Evolutionary conservation across 2,797 vertebrate genomes (phyloP).

Genomic region (Sphenodon punctatus): DNA sequence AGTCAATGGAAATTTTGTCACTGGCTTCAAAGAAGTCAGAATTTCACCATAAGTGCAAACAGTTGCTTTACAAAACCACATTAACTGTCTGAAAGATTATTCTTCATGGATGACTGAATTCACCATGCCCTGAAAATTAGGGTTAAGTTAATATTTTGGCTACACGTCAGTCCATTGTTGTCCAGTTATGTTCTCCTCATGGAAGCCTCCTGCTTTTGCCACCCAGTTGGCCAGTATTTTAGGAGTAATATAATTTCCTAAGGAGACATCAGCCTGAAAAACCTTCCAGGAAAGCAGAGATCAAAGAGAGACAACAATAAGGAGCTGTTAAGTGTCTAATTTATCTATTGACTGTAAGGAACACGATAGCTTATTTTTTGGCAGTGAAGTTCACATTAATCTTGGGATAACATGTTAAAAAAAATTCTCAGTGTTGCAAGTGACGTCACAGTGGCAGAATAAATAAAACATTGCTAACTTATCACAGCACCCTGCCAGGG

Average conservation of each 20-base stretch:
- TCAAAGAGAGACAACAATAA: not conserved
- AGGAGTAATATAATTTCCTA: constrained; percentile 3
- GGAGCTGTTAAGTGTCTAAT: not conserved
- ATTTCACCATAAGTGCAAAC: too few relatives aligned
- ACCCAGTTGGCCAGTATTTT: not conserved
- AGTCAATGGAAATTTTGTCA: too few relatives aligned
- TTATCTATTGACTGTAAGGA: not conserved
- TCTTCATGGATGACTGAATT: not conserved
- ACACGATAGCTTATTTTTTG: not conserved
- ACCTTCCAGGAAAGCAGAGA: not conserved
- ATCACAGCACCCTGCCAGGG: fast-evolving
- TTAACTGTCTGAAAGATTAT: fast-evolving
- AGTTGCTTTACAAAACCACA: not conserved
- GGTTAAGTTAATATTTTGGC: fast-evolving
- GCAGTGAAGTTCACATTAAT: not conserved
- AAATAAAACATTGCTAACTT: fast-evolving
- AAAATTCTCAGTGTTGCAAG: not conserved
- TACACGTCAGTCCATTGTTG: not conserved
- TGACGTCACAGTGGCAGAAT: not conserved
- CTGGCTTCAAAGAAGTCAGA: too few relatives aligned
- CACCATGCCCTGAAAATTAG: not conserved
- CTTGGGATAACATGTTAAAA: not conserved
- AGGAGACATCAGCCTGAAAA: not conserved
- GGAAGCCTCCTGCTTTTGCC: constrained; percentile 2
- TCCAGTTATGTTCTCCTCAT: not conserved